Evolutionary conservation across 2,888 invertebrate genomes (phyloP), one percentile per base, ranked within the genome.

Genomic region (Troglohyphantes excavatus): DNA sequence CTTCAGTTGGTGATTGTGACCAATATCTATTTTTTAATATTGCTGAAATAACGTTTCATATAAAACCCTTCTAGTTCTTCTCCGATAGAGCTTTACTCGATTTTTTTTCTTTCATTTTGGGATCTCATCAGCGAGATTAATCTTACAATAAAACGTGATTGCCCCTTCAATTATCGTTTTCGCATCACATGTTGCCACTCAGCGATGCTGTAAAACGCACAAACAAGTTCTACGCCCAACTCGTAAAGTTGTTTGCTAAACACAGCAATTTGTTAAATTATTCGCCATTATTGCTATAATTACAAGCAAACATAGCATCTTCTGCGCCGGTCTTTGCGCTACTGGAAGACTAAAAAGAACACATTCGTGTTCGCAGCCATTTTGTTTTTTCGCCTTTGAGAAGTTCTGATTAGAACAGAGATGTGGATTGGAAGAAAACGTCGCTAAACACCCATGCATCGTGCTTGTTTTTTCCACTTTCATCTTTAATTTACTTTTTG

Each of bases 251-350:
- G 46, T 23, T 67, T 73, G 9, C 29, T 67, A 72, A 75, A 75
- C 27, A 33, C 78, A 43, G 88, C 81, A 68, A 88, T 88, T 75
- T 75, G 73, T 27, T 33, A 82, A 67, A 81, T 82, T 73, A 46
- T 63, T 43, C 81, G 23, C 21, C 26, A 53, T 81, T 61, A 75
- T 75, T 76, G 75, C 75, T 73, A 59, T 81, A 82, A 82, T 88
- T 67, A 75, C 46, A 19, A 26, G 23, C 39, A 59, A n/a, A 23
- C 17, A 26, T 7, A 53, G 46, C 86, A 33, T 67, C 29, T 61
- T 46, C 17, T 46, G 17, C 21, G 46, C 39, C 27, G 26, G 23
- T 27, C 43, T 63, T 73, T 61, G 23, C 53, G 81, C 81, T 88
- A 75, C 82, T 67, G 81, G 53, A 27, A 65, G 78, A 86, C 70